These are phyloP conservation scores for Drosophila pseudoananassae DNA, from an alignment of 1,140 invertebrate genomes.

Conservation along the genomic window DNA sequence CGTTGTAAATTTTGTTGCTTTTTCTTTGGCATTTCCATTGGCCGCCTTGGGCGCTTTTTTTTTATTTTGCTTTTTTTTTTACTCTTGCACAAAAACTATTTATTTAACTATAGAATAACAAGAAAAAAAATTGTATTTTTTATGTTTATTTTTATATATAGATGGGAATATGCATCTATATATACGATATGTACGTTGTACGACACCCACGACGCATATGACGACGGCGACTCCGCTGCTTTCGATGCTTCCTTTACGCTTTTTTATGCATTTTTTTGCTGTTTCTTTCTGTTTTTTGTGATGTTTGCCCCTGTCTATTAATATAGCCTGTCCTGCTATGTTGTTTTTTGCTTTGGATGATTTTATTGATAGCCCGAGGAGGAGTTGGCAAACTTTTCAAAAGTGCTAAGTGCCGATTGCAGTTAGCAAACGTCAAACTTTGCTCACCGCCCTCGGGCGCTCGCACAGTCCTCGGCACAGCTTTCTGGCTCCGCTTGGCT, in stretches of 20 bases:
- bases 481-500: not conserved
- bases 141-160: slow-evolving; percentile 45
- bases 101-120: slow-evolving; percentile 62
- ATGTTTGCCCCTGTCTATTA: slow-evolving; percentile 30
- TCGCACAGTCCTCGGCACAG: not conserved
- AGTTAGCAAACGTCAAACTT: slow-evolving; percentile 16
- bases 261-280: slow-evolving; percentile 10
- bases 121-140: slow-evolving; percentile 50
- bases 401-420: slow-evolving; percentile 17
- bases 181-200: slow-evolving; percentile 1
- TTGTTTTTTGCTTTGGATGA: not conserved
- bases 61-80: slow-evolving; percentile 21
- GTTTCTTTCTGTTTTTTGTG: slow-evolving; percentile 21
- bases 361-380: slow-evolving; percentile 12
- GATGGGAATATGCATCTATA: slow-evolving; percentile 22
- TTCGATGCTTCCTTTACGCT: not conserved
- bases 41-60: slow-evolving; percentile 51
- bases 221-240: slow-evolving; percentile 17
- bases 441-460: slow-evolving; percentile 14
- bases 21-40: slow-evolving; percentile 53
- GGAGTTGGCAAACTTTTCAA: slow-evolving; percentile 32
- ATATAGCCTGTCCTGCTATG: slow-evolving; percentile 5
- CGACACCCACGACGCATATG: slow-evolving; percentile 33
- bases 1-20: slow-evolving; percentile 38
- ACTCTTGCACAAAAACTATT: slow-evolving; percentile 24